A percentile compares a stretch with the other conserved stretches of the same genome.
Evolutionary conservation across 2,797 vertebrate genomes (phyloP).

Genomic region (Sebastes vulpes): DNA sequence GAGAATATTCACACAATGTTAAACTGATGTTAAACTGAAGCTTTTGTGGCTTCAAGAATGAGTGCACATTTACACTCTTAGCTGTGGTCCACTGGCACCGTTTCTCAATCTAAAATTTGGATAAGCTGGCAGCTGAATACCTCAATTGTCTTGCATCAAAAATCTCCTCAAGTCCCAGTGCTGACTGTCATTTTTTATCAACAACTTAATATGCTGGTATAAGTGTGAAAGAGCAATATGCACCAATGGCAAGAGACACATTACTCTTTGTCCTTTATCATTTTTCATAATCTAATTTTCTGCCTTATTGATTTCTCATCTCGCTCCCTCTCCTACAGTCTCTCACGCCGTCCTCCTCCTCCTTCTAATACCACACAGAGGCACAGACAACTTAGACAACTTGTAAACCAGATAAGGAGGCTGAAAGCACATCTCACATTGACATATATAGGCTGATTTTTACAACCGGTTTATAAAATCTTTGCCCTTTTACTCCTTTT

Average conservation of each 20-base stretch:
- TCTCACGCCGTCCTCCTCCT: conserved; percentile 33
- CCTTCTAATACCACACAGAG: conserved; percentile 41
- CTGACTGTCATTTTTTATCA: conserved; percentile 53
- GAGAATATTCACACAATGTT: conserved; percentile 28
- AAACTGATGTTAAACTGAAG: neutral
- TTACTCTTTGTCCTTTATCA: conserved; percentile 70
- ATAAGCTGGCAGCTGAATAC: conserved; percentile 10
- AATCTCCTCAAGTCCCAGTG: conserved; percentile 16
- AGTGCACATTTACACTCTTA: neutral
- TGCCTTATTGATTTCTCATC: conserved; percentile 76
- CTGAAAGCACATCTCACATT: conserved; percentile 64
- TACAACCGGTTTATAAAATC: conserved; percentile 74
- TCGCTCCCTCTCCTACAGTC: conserved; percentile 32
- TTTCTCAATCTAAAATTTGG: neutral
- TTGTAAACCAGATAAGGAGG: conserved; percentile 76
- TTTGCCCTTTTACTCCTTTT: conserved; percentile 63
- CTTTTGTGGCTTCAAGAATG: neutral
- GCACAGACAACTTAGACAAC: conserved; percentile 56
- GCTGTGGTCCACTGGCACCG: neutral
- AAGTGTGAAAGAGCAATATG: conserved; percentile 59
- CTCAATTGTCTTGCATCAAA: conserved; percentile 35
- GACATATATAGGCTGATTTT: conserved; percentile 73
- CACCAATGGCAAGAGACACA: conserved; percentile 61
- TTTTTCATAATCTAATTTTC: conserved; percentile 79
- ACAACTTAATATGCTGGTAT: conserved; percentile 53